Conservation (phyloP, 2,113 vertebrate genomes). For the Cygnus buccinator region DNA sequence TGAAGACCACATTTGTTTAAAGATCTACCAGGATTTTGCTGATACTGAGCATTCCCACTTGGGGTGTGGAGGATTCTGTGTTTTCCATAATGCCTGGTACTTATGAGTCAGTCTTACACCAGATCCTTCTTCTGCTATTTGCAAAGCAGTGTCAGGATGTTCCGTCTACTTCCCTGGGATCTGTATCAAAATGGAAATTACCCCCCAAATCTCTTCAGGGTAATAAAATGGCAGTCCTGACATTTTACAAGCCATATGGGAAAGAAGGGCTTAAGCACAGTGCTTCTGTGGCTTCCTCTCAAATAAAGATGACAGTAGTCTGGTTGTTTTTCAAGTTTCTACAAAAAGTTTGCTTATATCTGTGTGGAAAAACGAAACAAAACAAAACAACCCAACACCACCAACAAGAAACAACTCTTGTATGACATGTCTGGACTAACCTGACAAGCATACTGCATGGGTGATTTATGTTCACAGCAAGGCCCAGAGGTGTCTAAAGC, state of each 20-base stretch:
- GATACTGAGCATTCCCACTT: background rate
- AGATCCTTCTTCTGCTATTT: background rate
- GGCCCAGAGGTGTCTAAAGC: slow-evolving; percentile 15
- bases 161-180: background rate
- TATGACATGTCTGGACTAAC: background rate
- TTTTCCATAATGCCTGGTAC: background rate
- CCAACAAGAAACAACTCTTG: background rate
- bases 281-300: slow-evolving; percentile 13
- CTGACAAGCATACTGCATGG: slow-evolving; percentile 7
- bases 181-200: slow-evolving; percentile 28
- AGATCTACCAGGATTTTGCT: background rate
- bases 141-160: background rate
- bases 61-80: background rate
- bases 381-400: background rate
- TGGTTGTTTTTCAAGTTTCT: slow-evolving; percentile 2
- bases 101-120: background rate
- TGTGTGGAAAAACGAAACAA: background rate
- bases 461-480: slow-evolving; percentile 53
- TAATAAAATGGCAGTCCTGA: slow-evolving; percentile 14
- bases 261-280: background rate
- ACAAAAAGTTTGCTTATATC: background rate
- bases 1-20: background rate
- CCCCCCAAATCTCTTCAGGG: background rate
- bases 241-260: background rate
- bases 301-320: background rate